Evolutionary conservation across 2,113 vertebrate genomes (phyloP).

Genomic region (Carettochelys insculpta): DNA sequence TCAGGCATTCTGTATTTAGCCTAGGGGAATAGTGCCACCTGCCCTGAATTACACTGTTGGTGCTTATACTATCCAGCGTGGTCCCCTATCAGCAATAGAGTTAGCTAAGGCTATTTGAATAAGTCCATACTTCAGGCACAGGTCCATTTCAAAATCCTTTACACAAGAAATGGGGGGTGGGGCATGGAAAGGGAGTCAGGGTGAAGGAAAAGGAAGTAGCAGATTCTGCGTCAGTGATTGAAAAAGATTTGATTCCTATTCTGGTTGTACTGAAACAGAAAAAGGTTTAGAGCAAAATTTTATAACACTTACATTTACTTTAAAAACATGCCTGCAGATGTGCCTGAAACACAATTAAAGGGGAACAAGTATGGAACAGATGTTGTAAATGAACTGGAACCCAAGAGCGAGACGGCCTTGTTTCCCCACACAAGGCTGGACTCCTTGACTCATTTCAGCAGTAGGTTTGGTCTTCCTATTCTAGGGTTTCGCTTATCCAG

Average conservation of each 20-base stretch:
- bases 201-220: background rate
- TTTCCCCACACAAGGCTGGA: rapidly evolving
- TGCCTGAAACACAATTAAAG: background rate
- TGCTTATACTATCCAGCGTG: background rate
- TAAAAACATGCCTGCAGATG: background rate
- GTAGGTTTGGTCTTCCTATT: rapidly evolving
- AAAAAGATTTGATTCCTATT: background rate
- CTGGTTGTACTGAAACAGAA: background rate
- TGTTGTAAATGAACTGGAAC: rapidly evolving
- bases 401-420: rapidly evolving
- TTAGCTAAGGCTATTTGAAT: background rate
- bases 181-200: rapidly evolving
- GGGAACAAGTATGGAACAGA: rapidly evolving
- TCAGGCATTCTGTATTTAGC: no score
- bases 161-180: background rate
- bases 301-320: background rate
- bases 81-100: background rate
- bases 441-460: background rate
- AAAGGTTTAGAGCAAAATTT: background rate
- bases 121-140: background rate
- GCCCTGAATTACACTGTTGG: background rate
- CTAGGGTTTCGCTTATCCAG: rapidly evolving
- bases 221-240: background rate
- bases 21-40: no score
- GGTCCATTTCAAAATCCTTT: background rate